Percentiles rank a stretch among this genome's conserved stretches.
Evolutionary conservation across 1,140 invertebrate species (phyloP).

Genomic region (Aricia agestis): DNA sequence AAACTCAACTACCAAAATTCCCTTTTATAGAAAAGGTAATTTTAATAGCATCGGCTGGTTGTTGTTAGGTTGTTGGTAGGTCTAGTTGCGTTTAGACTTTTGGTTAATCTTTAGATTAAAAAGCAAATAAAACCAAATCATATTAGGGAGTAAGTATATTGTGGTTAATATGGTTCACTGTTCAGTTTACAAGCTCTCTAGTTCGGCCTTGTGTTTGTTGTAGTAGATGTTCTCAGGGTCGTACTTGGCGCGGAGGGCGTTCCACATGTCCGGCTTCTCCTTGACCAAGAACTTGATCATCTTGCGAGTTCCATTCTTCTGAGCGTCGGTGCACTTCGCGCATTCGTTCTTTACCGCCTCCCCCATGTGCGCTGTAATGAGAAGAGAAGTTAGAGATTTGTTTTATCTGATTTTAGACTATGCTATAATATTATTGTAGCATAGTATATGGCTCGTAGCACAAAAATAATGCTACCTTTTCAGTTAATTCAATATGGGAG

Average conservation of each 20-base stretch:
- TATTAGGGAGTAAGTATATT: background rate
- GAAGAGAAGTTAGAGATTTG: background rate
- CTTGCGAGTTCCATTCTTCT: conserved; percentile 73
- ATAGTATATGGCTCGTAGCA: too few species aligned
- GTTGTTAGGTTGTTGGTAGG: too few species aligned
- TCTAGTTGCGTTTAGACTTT: too few species aligned
- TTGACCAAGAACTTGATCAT: conserved; percentile 76
- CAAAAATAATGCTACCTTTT: too few species aligned
- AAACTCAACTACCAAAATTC: too few species aligned
- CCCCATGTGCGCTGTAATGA: conserved; percentile 69
- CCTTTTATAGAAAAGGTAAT: too few species aligned
- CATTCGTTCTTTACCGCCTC: conserved; percentile 81
- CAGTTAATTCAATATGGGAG: too few species aligned
- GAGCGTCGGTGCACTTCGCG: conserved; percentile 78
- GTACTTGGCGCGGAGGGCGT: conserved; percentile 77
- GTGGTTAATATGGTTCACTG: background rate
- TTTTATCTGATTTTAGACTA: background rate
- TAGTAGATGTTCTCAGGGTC: conserved; percentile 79
- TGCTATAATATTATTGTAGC: too few species aligned
- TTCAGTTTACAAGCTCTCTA: conserved; percentile 17
- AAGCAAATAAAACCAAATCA: background rate
- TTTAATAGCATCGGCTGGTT: too few species aligned
- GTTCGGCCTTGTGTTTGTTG: conserved; percentile 73
- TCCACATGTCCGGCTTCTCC: conserved; percentile 78
- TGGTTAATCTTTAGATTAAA: too few species aligned